Evolutionary conservation across 2,888 invertebrate species (phyloP).

Genomic region (Serrognathus titanus): DNA sequence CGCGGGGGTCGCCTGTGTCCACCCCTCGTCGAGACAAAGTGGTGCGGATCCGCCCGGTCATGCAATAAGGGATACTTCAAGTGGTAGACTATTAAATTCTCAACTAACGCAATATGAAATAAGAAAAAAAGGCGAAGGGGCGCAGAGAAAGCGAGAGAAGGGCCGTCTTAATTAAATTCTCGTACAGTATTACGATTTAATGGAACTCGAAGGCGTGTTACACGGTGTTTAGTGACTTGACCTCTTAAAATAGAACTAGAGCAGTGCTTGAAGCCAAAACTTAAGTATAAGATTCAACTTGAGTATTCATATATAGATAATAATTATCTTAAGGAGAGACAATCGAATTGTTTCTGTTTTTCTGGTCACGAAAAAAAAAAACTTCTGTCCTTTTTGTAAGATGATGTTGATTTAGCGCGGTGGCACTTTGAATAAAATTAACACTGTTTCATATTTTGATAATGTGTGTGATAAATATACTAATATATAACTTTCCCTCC

Average conservation of each 20-base stretch:
- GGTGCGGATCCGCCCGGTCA: constrained; percentile 78
- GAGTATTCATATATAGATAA: constrained; percentile 26
- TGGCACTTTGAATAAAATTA: not conserved
- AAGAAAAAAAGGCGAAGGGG: not conserved
- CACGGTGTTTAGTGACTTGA: not conserved
- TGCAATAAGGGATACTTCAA: constrained; percentile 64
- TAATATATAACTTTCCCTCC: constrained; percentile 1
- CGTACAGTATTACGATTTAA: not conserved
- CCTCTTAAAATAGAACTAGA: not conserved
- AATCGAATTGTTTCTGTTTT: constrained; percentile 27
- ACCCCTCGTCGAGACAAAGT: constrained; percentile 77
- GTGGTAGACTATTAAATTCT: constrained; percentile 48
- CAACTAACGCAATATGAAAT: not conserved
- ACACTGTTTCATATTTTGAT: constrained; percentile 5
- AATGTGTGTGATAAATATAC: constrained; percentile 29
- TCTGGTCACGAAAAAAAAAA: no score
- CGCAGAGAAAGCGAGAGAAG: not conserved
- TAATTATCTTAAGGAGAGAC: constrained; percentile 35
- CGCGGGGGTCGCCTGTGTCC: constrained; percentile 82
- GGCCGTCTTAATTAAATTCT: not conserved
- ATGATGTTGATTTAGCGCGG: not conserved
- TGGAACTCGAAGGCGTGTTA: no score
- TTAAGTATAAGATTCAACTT: not conserved
- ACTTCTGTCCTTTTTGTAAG: no score
- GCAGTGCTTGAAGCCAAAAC: constrained; percentile 1